These are phyloP conservation scores for Caiman crocodilus DNA, from an alignment of 2,797 vertebrate species.

Conservation along the genomic window DNA sequence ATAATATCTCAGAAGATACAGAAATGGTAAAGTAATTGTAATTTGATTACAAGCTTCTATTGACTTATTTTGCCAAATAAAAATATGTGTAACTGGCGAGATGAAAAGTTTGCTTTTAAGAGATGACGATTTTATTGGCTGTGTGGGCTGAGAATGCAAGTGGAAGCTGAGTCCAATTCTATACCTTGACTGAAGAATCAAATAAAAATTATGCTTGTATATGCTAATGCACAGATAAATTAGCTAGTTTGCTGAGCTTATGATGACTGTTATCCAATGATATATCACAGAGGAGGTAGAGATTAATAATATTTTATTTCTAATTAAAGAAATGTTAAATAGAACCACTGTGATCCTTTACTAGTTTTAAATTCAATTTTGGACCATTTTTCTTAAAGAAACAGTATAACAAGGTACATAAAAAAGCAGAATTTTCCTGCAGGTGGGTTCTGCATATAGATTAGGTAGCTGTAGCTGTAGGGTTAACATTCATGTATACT, in stretches of 20 bases:
- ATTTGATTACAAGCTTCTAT: slow-evolving; percentile 62
- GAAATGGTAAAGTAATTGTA: slow-evolving; percentile 58
- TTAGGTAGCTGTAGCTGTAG: neutral
- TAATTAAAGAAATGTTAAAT: slow-evolving; percentile 49
- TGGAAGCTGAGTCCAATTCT: slow-evolving; percentile 29
- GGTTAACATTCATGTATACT: rapidly evolving
- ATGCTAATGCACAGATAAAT: slow-evolving; percentile 51
- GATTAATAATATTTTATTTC: slow-evolving; percentile 60
- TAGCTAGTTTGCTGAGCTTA: slow-evolving; percentile 40
- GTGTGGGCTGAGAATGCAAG: slow-evolving; percentile 45
- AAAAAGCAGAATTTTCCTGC: neutral
- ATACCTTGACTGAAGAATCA: slow-evolving; percentile 34
- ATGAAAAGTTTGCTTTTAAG: slow-evolving; percentile 68
- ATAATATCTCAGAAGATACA: slow-evolving; percentile 40
- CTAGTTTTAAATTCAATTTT: slow-evolving; percentile 7
- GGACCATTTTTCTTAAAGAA: slow-evolving; percentile 23
- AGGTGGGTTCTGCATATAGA: neutral
- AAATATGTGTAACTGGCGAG: slow-evolving; percentile 29
- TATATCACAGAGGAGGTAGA: slow-evolving; percentile 25
- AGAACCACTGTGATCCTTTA: slow-evolving; percentile 7
- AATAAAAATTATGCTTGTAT: slow-evolving; percentile 32
- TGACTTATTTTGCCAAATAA: slow-evolving; percentile 65
- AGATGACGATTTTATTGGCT: slow-evolving; percentile 60
- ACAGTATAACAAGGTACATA: neutral
- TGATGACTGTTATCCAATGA: slow-evolving; percentile 38